phyloP scores from a whole-genome alignment of 2,888 invertebrate genomes.

The Andrena dorsata region DNA sequence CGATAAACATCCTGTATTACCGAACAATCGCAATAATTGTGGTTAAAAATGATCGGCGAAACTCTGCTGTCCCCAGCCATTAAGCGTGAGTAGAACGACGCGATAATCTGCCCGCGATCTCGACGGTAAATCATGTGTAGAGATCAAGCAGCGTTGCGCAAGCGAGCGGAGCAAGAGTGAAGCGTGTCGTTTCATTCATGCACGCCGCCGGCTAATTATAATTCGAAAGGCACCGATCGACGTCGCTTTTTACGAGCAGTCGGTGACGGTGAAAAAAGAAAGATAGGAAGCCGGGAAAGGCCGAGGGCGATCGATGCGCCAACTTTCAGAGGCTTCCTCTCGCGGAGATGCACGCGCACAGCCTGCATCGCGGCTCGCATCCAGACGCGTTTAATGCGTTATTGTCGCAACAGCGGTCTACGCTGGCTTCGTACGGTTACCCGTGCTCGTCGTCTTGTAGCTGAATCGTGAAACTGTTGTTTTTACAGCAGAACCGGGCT shows the following conservation, averaged over 20 bases:
- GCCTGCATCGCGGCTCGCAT: slow-evolving; percentile 9
- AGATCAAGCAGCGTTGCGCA: slow-evolving; percentile 48
- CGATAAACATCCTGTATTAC: not conserved
- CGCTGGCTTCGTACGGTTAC: not conserved
- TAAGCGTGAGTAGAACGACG: slow-evolving; percentile 36
- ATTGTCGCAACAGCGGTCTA: slow-evolving; percentile 19
- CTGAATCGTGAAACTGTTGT: not conserved
- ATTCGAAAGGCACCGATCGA: slow-evolving; percentile 70
- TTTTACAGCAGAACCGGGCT: slow-evolving; percentile 13
- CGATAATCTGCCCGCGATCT: slow-evolving; percentile 63
- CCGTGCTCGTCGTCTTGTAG: not conserved
- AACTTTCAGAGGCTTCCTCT: slow-evolving; percentile 27
- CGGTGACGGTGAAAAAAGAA: slow-evolving; percentile 21
- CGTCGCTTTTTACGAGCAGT: slow-evolving; percentile 53
- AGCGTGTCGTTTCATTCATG: slow-evolving; percentile 68
- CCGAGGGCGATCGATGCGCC: not conserved
- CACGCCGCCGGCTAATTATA: slow-evolving; percentile 67
- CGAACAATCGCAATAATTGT: slow-evolving; percentile 38
- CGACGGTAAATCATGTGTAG: slow-evolving; percentile 63
- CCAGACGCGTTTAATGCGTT: slow-evolving; percentile 9
- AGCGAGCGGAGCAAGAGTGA: slow-evolving; percentile 31
- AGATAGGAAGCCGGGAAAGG: slow-evolving; percentile 39
- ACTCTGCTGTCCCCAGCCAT: slow-evolving; percentile 28
- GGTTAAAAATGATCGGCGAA: slow-evolving; percentile 28
- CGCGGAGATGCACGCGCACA: slow-evolving; percentile 40